A percentile compares a stretch with the other conserved stretches of the same genome.
These are phyloP conservation scores for Nibea coibor DNA, from an alignment of 2,113 vertebrate genomes.

Conservation along the genomic window DNA sequence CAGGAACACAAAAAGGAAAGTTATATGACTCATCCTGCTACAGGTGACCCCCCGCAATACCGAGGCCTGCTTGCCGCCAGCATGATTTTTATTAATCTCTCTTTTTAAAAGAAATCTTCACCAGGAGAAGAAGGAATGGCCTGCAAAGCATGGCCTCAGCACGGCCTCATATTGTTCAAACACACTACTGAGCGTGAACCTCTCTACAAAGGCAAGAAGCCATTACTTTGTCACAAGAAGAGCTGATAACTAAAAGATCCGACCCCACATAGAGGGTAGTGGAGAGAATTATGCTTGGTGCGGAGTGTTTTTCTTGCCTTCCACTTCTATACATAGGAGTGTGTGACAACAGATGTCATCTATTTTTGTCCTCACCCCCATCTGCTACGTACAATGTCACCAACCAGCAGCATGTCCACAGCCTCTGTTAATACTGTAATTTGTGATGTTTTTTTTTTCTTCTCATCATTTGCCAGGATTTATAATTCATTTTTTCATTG, in stretches of 20 bases:
- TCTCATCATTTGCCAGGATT: not conserved
- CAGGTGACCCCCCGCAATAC: not conserved
- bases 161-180: not conserved
- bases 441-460: not conserved
- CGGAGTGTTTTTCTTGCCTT: not conserved
- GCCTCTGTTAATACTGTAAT: not conserved
- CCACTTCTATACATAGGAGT: not conserved
- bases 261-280: not conserved
- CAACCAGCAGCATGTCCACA: not conserved
- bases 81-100: slow-evolving; percentile 7
- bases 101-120: not conserved
- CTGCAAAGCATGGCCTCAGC: not conserved
- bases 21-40: slow-evolving; percentile 12
- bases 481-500: not conserved
- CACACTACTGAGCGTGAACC: not conserved
- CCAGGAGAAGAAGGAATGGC: not conserved
- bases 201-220: not conserved
- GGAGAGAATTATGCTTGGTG: not conserved
- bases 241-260: not conserved
- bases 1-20: not conserved
- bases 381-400: not conserved
- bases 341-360: not conserved
- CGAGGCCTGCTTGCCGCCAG: not conserved
- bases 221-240: slow-evolving; percentile 1
- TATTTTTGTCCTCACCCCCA: not conserved